phyloP scores from a whole-genome alignment of 2,888 invertebrate genomes.

The Perdita meconis region DNA sequence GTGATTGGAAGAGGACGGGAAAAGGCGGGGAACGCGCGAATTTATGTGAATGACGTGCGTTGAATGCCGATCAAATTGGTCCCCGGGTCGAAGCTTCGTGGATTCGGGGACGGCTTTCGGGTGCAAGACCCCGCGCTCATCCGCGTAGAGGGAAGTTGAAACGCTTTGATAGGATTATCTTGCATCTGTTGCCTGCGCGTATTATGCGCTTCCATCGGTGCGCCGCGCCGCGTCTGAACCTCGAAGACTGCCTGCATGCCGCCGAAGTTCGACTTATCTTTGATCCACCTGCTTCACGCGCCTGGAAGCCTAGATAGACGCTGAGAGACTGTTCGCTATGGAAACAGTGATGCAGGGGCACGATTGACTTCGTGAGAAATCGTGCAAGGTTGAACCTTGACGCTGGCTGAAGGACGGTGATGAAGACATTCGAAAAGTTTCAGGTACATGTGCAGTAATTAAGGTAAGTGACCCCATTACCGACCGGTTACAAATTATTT shows the following conservation, averaged over 20 bases:
- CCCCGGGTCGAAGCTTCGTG: not conserved
- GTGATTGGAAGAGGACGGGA: not conserved
- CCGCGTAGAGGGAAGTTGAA: not conserved
- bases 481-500: too few relatives aligned
- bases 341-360: too few relatives aligned
- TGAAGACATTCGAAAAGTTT: too few relatives aligned
- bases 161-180: slow-evolving; percentile 14
- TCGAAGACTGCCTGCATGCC: not conserved
- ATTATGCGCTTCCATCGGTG: slow-evolving; percentile 6
- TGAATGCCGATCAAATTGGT: not conserved
- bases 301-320: not conserved
- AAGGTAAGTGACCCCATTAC: too few relatives aligned
- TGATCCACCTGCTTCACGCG: not conserved
- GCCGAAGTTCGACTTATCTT: slow-evolving; percentile 9
- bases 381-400: too few relatives aligned
- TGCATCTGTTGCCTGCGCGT: slow-evolving; percentile 2
- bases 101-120: not conserved
- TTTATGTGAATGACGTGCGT: slow-evolving; percentile 7
- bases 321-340: too few relatives aligned
- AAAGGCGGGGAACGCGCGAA: slow-evolving; percentile 3
- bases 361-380: too few relatives aligned
- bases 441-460: too few relatives aligned
- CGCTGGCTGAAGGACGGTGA: too few relatives aligned
- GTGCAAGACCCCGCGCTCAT: not conserved
- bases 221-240: not conserved